Conservation (phyloP, 2,113 vertebrate genomes). For the Chaenocephalus aceratus region DNA sequence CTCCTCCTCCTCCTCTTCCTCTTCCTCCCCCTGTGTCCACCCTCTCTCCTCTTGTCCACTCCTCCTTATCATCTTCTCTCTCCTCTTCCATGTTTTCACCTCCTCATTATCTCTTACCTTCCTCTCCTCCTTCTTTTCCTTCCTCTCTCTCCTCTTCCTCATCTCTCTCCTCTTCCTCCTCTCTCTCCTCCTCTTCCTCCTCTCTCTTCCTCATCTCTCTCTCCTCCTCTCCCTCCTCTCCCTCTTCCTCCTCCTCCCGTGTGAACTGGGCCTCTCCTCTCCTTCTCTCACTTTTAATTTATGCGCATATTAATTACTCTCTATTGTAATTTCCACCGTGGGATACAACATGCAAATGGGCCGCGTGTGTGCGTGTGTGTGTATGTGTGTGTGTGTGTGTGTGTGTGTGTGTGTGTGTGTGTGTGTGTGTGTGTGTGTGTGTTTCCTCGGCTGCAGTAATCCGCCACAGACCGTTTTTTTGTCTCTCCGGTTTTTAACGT, state of each 20-base stretch:
- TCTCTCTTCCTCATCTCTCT: conserved; percentile 9
- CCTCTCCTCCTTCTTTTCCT: no score
- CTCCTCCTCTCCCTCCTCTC: conserved; percentile 54
- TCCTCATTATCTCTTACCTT: no score
- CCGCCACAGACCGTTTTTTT: conserved; percentile 21
- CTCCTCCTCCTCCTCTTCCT: no score
- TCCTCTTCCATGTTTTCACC: no score
- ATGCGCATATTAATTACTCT: conserved; percentile 88
- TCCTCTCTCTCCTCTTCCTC: no score
- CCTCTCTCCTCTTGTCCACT: no score
- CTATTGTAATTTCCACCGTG: conserved; percentile 87
- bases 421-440: neutral
- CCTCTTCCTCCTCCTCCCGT: no score
- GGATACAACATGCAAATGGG: conserved; percentile 86
- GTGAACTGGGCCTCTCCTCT: conserved; percentile 19
- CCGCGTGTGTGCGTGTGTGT: conserved; percentile 60
- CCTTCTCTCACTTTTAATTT: conserved; percentile 85
- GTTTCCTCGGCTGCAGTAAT: conserved; percentile 24
- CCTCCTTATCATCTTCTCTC: no score
- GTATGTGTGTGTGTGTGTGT: conserved; percentile 12
- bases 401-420: conserved; percentile 10
- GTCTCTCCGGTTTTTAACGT: conserved; percentile 15
- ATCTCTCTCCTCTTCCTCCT: no score
- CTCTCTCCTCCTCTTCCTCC: no score
- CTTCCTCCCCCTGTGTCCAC: no score